phyloP scores from a whole-genome alignment of 2,888 invertebrate species.

The Oscheius sp. region DNA sequence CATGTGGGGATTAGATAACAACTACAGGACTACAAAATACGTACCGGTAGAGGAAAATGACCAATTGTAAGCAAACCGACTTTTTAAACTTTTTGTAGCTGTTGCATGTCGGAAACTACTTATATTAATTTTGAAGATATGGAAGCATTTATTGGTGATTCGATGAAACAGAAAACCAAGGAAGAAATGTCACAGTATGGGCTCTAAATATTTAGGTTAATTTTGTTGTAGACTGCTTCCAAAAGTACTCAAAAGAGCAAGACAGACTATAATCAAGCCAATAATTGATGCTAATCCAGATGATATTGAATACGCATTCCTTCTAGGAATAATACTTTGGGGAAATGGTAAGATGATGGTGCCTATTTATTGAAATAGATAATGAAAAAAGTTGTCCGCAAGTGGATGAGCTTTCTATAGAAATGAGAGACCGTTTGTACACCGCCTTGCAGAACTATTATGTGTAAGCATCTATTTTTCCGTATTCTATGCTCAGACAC shows the following conservation, averaged over 20 bases:
- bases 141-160: not conserved
- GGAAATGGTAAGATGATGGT: not conserved
- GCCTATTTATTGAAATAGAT: not conserved
- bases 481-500: too few relatives aligned
- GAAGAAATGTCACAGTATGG: not conserved
- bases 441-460: not conserved
- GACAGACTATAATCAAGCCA: not conserved
- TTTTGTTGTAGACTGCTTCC: not conserved
- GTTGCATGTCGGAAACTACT: not conserved
- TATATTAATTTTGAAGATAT: constrained; percentile 9
- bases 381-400: not conserved
- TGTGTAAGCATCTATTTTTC: not conserved
- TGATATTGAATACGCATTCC: constrained; percentile 5
- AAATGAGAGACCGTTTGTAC: constrained; percentile 13
- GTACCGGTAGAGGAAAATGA: not conserved
- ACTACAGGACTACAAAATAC: not conserved
- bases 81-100: not conserved
- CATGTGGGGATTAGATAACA: constrained; percentile 1
- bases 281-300: not conserved
- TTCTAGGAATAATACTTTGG: not conserved
- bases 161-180: constrained; percentile 3
- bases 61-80: not conserved
- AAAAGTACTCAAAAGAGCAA: not conserved
- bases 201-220: not conserved
- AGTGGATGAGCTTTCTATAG: not conserved